These are phyloP conservation scores for Aplocera efformata DNA, from an alignment of 2,888 invertebrate genomes.

Conservation along the genomic window DNA sequence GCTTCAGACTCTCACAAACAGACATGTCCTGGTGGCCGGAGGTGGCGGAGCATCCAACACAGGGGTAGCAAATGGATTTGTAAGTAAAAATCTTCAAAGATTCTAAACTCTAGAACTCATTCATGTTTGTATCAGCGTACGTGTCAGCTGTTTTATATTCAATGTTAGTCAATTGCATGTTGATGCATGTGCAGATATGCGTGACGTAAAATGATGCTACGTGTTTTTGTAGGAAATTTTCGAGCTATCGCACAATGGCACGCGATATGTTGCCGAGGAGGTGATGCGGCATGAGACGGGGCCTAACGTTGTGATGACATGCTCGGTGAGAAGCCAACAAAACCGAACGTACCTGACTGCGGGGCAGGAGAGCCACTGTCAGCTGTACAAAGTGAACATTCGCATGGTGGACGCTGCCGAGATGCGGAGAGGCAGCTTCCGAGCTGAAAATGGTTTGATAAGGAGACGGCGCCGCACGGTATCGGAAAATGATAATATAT, in stretches of 20 bases:
- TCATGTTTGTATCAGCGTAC: conserved; percentile 26
- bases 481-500: conserved; percentile 76
- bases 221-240: conserved; percentile 89
- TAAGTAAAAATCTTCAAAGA: conserved; percentile 75
- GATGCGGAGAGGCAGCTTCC: conserved; percentile 78
- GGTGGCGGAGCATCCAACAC: conserved; percentile 98
- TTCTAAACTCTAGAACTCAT: neutral
- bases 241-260: conserved; percentile 92
- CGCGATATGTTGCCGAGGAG: conserved; percentile 91
- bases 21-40: conserved; percentile 97
- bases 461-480: conserved; percentile 72
- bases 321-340: conserved; percentile 86
- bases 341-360: conserved; percentile 90
- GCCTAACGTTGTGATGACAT: conserved; percentile 95
- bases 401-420: conserved; percentile 79
- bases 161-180: conserved; percentile 20
- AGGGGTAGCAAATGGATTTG: conserved; percentile 98
- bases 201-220: conserved; percentile 15
- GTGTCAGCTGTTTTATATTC: conserved; percentile 47
- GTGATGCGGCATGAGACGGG: conserved; percentile 94
- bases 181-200: conserved; percentile 15
- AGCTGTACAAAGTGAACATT: conserved; percentile 87
- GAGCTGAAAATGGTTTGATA: conserved; percentile 71
- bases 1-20: conserved; percentile 92
- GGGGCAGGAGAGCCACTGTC: conserved; percentile 95